phyloP scores from a whole-genome alignment of 2,888 invertebrate genomes.

The Phrixothrix hirtus region DNA sequence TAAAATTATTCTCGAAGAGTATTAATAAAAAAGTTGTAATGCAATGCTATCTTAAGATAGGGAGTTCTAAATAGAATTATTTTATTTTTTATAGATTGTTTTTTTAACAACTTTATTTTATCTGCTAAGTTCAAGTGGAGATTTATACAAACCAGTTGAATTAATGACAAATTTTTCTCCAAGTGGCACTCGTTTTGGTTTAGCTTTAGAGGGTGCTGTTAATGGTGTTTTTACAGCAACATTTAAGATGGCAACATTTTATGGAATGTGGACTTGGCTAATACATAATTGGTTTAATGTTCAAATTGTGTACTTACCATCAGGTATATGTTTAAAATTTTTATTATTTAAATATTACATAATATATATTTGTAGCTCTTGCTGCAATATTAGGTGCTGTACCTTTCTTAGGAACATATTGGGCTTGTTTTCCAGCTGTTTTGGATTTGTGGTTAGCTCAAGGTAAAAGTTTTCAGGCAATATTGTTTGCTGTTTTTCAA shows the following conservation, averaged over 20 bases:
- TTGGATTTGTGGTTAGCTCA: conserved; percentile 94
- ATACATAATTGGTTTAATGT: conserved; percentile 93
- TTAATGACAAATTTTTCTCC: conserved; percentile 81
- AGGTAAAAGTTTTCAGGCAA: conserved; percentile 79
- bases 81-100: conserved; percentile 71
- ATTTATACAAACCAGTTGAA: conserved; percentile 91
- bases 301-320: conserved; percentile 93
- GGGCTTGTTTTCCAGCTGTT: conserved; percentile 92
- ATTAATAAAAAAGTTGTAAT: background rate
- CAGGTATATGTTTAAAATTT: too few species aligned
- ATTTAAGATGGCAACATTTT: conserved; percentile 95
- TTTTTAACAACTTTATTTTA: conserved; percentile 97
- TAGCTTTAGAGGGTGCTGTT: conserved; percentile 83
- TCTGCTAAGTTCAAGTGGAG: conserved; percentile 82
- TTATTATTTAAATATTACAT: too few species aligned
- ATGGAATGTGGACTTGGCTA: conserved; percentile 98
- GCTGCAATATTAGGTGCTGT: conserved; percentile 94
- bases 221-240: conserved; percentile 96
- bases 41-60: too few species aligned
- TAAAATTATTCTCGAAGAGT: too few species aligned
- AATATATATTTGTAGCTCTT: conserved; percentile 76
- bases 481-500: conserved; percentile 80
- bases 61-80: background rate
- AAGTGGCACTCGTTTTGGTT: conserved; percentile 76
- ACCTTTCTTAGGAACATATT: conserved; percentile 94